phyloP scores from a whole-genome alignment of 2,888 invertebrate species.

The Tetranychus truncatus region DNA sequence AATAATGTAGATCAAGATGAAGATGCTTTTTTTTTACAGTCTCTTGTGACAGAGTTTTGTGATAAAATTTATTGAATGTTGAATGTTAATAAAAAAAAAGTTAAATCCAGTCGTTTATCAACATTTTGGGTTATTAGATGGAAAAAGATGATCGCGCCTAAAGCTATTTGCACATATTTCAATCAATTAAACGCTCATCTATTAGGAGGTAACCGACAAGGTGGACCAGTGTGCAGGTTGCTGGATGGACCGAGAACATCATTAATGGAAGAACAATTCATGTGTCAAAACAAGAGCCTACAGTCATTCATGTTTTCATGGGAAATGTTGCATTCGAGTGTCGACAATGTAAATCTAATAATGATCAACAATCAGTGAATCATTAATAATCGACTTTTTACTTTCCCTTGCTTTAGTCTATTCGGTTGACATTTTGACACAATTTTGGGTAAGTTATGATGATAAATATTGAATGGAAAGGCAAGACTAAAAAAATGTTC shows the following conservation, averaged over 20 bases:
- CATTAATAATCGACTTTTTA: neutral
- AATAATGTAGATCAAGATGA: too few species aligned
- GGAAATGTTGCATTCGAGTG: too few species aligned
- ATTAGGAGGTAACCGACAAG: neutral
- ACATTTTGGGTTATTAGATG: neutral
- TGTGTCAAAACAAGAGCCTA: too few species aligned
- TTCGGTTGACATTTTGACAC: neutral
- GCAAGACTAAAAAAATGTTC: neutral
- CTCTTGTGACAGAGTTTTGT: too few species aligned
- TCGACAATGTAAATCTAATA: neutral
- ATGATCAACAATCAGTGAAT: neutral
- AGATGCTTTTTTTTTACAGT: too few species aligned
- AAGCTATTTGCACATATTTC: neutral
- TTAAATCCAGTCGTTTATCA: neutral
- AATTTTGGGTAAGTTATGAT: neutral
- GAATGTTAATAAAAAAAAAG: too few species aligned
- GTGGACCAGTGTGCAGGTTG: neutral
- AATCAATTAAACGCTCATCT: neutral
- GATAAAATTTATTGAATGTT: too few species aligned
- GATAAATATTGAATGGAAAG: neutral
- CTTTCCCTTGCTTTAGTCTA: neutral
- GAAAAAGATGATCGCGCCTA: neutral
- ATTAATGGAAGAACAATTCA: too few species aligned
- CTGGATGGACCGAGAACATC: neutral
- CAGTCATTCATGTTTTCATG: too few species aligned